These are phyloP conservation scores for Exephanes ischioxanthus DNA, from an alignment of 2,888 invertebrate genomes.

Conservation along the genomic window DNA sequence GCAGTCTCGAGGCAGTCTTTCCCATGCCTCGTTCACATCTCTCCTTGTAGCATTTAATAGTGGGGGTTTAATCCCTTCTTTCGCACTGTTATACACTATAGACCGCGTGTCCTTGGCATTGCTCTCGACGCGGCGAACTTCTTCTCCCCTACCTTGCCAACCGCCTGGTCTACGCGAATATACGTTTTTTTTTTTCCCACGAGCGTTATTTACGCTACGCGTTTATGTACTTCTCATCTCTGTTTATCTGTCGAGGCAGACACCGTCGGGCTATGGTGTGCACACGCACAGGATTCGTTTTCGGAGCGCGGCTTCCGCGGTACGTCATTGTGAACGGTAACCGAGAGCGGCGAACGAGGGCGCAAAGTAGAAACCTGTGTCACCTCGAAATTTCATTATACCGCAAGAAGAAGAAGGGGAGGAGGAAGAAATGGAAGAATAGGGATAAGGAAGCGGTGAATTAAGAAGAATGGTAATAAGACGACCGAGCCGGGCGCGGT, in stretches of 20 bases:
- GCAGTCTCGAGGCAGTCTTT: constrained; percentile 73
- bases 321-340: constrained; percentile 8
- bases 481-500: constrained; percentile 15
- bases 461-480: constrained; percentile 42
- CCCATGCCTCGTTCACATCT: constrained; percentile 73
- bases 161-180: constrained; percentile 41
- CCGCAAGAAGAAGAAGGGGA: constrained; percentile 34
- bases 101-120: constrained; percentile 38
- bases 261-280: background rate
- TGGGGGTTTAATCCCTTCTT: constrained; percentile 80
- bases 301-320: constrained; percentile 11
- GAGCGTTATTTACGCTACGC: constrained; percentile 52
- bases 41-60: constrained; percentile 74
- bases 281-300: background rate
- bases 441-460: constrained; percentile 21
- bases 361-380: constrained; percentile 74
- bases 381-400: constrained; percentile 63
- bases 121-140: background rate
- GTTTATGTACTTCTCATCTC: constrained; percentile 16
- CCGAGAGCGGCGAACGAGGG: constrained; percentile 69
- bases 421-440: constrained; percentile 14
- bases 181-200: constrained; percentile 65
- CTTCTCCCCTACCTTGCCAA: constrained; percentile 38
- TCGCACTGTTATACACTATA: constrained; percentile 69
- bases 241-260: background rate